A percentile compares a stretch with the other conserved stretches of the same genome.
These are phyloP conservation scores for Dioctria linearis DNA, from an alignment of 2,888 invertebrate genomes.

Conservation along the genomic window DNA sequence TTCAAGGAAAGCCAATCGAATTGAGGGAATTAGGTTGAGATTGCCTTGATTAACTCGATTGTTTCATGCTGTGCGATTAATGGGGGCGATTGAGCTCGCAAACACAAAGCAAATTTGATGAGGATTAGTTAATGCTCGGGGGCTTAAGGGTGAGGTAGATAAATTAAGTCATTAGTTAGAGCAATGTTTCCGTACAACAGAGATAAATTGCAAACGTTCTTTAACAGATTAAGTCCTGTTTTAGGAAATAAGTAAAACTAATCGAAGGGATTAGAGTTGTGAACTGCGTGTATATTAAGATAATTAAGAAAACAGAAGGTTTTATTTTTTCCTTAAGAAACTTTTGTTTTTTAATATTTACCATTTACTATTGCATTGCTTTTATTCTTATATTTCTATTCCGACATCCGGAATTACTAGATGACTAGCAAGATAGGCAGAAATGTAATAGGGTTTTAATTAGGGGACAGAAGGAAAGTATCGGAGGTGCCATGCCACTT, in stretches of 20 bases:
- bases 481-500: too few relatives aligned
- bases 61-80: slow-evolving; percentile 61
- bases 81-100: slow-evolving; percentile 61
- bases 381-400: too few relatives aligned
- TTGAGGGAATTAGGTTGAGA: slow-evolving; percentile 38
- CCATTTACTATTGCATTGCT: too few relatives aligned
- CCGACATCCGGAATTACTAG: too few relatives aligned
- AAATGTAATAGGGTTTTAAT: too few relatives aligned
- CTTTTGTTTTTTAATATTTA: too few relatives aligned
- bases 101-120: slow-evolving; percentile 61
- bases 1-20: slow-evolving; percentile 16
- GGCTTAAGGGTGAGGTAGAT: slow-evolving; percentile 67
- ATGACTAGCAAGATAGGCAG: too few relatives aligned
- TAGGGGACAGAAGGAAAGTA: too few relatives aligned
- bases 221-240: slow-evolving; percentile 47
- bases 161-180: slow-evolving; percentile 72
- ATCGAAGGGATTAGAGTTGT: slow-evolving; percentile 40
- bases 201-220: slow-evolving; percentile 59
- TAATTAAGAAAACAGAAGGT: too few relatives aligned
- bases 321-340: too few relatives aligned
- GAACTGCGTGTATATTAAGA: slow-evolving; percentile 3
- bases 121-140: slow-evolving; percentile 58
- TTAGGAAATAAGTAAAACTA: slow-evolving; percentile 50
- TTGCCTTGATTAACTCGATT: slow-evolving; percentile 66
- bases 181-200: slow-evolving; percentile 61